Conservation (phyloP, 2,888 invertebrate species). For the Scelioninae gen. 1 region DNA sequence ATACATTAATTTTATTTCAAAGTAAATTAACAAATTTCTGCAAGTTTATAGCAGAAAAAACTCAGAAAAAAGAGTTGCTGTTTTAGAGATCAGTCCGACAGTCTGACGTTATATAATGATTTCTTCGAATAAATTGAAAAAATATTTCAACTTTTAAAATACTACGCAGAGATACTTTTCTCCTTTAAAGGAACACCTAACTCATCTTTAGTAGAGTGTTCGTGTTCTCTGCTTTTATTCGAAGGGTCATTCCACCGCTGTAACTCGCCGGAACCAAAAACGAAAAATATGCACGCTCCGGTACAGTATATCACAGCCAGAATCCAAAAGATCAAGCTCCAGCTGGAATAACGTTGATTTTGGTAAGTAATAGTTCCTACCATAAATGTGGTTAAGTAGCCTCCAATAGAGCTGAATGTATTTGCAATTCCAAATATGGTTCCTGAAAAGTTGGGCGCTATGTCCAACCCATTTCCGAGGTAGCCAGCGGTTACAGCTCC, state of each 20-base stretch:
- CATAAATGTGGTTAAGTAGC: constrained; percentile 92
- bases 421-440: constrained; percentile 96
- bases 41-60: neutral
- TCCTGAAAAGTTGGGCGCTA: constrained; percentile 94
- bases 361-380: constrained; percentile 91
- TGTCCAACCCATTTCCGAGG: constrained; percentile 93
- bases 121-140: neutral
- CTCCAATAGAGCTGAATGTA: constrained; percentile 92
- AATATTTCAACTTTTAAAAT: neutral
- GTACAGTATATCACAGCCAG: constrained; percentile 89
- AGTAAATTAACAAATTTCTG: neutral
- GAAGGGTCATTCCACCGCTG: constrained; percentile 85
- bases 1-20: neutral
- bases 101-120: neutral
- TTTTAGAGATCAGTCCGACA: constrained; percentile 33
- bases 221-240: constrained; percentile 38
- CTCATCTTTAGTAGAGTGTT: constrained; percentile 76
- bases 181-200: constrained; percentile 84
- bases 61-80: neutral
- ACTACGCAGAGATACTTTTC: constrained; percentile 49
- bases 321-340: constrained; percentile 93
- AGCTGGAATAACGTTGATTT: constrained; percentile 89
- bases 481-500: constrained; percentile 95
- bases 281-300: constrained; percentile 88
- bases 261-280: constrained; percentile 89